Conservation (phyloP, 2,797 vertebrate genomes). For the Microchirus variegatus region DNA sequence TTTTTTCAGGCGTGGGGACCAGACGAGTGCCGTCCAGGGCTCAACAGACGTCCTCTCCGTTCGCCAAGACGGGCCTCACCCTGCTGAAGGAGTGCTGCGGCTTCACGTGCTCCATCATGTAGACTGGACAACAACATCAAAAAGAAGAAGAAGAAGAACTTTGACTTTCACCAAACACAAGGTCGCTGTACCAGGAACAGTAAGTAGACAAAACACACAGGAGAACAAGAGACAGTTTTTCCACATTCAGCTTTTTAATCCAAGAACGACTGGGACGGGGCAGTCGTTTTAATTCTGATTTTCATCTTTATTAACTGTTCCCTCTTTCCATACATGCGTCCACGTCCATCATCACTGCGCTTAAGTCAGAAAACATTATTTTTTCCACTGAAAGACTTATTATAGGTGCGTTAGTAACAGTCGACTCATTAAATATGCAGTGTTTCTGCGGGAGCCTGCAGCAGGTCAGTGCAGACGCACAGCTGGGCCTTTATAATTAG, state of each 20-base stretch:
- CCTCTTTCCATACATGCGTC: too few relatives aligned
- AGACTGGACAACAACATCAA: slow-evolving; percentile 40
- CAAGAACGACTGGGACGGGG: slow-evolving; percentile 30
- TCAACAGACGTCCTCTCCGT: slow-evolving; percentile 81
- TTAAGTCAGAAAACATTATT: not conserved
- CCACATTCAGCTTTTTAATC: slow-evolving; percentile 45
- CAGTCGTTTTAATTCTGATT: too few relatives aligned
- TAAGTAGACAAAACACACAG: too few relatives aligned
- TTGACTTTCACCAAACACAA: too few relatives aligned
- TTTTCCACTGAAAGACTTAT: slow-evolving; percentile 28
- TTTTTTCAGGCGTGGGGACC: slow-evolving; percentile 66
- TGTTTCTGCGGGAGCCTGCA: slow-evolving; percentile 23
- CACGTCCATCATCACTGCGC: not conserved
- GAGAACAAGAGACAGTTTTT: slow-evolving; percentile 32
- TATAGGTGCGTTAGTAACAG: slow-evolving; percentile 13
- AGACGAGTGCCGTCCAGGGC: slow-evolving; percentile 74
- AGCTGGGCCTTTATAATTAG: slow-evolving; percentile 39
- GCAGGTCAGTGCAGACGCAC: slow-evolving; percentile 10
- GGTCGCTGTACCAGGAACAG: too few relatives aligned
- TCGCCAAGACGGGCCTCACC: slow-evolving; percentile 86
- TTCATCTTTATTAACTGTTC: too few relatives aligned
- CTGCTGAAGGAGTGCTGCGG: slow-evolving; percentile 91
- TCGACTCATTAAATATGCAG: slow-evolving; percentile 31
- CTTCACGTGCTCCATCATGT: slow-evolving; percentile 91
- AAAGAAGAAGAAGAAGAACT: too few relatives aligned